Evolutionary conservation across 2,797 vertebrate species (phyloP).

Genomic region (Aldrovandia affinis): DNA sequence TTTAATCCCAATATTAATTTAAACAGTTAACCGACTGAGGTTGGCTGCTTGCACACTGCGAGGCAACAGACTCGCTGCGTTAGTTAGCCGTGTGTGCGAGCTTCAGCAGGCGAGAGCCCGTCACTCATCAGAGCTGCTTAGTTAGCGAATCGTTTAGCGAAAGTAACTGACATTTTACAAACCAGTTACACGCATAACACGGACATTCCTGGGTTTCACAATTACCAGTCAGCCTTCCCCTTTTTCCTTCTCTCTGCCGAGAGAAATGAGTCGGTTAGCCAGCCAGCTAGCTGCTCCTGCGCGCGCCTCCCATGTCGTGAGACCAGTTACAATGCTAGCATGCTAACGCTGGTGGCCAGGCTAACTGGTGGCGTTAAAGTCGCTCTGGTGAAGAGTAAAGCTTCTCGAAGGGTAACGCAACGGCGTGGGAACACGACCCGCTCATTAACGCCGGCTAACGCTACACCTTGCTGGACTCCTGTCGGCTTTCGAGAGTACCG

Average conservation of each 20-base stretch:
- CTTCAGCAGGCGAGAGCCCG: neutral
- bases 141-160: neutral
- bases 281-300: neutral
- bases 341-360: neutral
- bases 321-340: neutral
- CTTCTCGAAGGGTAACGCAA: neutral
- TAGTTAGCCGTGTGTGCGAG: neutral
- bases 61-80: neutral
- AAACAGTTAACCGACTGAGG: neutral
- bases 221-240: neutral
- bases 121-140: neutral
- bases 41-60: too few relatives aligned
- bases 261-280: constrained; percentile 17
- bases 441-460: neutral
- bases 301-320: constrained; percentile 2
- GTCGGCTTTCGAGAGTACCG: neutral
- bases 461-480: constrained; percentile 16
- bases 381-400: too few relatives aligned
- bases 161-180: neutral
- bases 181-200: neutral
- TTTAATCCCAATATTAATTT: too few relatives aligned
- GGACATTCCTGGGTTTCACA: neutral
- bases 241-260: constrained; percentile 9
- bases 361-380: neutral
- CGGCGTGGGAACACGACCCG: neutral